Conservation (phyloP, 1,140 invertebrate species). For the Pemphigus obesinymphae region DNA sequence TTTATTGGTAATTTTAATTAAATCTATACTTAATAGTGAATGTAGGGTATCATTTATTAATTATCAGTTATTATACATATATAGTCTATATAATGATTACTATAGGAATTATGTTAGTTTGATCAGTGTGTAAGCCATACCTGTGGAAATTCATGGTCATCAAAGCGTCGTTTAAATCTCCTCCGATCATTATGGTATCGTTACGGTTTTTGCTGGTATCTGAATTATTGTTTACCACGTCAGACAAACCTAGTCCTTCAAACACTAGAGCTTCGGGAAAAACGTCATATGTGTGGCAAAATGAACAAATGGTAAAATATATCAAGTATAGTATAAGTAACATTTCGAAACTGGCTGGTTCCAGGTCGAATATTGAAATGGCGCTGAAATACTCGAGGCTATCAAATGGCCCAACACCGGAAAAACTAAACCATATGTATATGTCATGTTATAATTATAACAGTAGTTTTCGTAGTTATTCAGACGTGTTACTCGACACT, state of each 20-base stretch:
- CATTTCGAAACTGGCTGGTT: not conserved
- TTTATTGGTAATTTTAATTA: too few relatives aligned
- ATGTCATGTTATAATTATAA: not conserved
- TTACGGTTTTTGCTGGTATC: not conserved
- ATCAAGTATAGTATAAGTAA: not conserved
- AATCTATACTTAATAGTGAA: not conserved
- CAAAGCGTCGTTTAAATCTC: conserved; percentile 18
- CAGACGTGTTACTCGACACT: too few relatives aligned
- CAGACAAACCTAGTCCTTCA: not conserved
- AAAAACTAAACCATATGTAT: not conserved
- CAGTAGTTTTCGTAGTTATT: not conserved
- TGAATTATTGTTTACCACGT: not conserved
- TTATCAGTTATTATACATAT: too few relatives aligned
- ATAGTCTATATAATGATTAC: too few relatives aligned
- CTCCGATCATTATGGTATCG: not conserved
- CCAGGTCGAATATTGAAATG: not conserved
- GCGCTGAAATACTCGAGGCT: not conserved
- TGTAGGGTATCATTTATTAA: not conserved
- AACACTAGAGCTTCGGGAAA: not conserved
- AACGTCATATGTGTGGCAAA: not conserved
- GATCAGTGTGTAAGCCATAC: too few relatives aligned
- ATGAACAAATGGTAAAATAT: not conserved
- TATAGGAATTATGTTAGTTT: too few relatives aligned
- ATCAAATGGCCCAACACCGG: not conserved
- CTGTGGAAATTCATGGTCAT: conserved; percentile 30